phyloP scores from a whole-genome alignment of 2,113 vertebrate genomes.

The Platysteira castanea region DNA sequence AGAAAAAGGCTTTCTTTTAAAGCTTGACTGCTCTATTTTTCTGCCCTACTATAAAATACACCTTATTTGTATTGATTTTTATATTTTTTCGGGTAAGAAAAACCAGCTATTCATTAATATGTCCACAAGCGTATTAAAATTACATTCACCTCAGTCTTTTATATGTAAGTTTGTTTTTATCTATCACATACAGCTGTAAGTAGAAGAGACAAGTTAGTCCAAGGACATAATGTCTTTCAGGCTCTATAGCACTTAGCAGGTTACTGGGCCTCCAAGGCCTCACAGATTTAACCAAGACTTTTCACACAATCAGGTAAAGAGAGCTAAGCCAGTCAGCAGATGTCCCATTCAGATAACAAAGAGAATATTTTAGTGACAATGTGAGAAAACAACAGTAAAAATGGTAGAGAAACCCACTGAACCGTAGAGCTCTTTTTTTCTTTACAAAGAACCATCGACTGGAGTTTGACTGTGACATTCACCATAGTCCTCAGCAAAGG shows the following conservation, averaged over 20 bases:
- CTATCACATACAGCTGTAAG: slow-evolving; percentile 49
- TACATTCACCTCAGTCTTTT: not conserved
- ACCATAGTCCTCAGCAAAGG: slow-evolving; percentile 21
- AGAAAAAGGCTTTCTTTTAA: not conserved
- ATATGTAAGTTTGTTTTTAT: slow-evolving; percentile 25
- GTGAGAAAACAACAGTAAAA: slow-evolving; percentile 92
- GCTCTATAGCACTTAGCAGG: slow-evolving; percentile 85
- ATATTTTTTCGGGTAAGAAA: not conserved
- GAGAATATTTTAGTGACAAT: slow-evolving; percentile 92
- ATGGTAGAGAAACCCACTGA: slow-evolving; percentile 78
- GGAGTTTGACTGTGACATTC: slow-evolving; percentile 33
- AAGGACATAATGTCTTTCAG: slow-evolving; percentile 92
- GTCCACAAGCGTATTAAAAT: not conserved
- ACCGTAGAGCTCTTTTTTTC: slow-evolving; percentile 75
- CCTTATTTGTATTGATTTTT: not conserved
- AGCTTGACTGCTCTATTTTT: not conserved
- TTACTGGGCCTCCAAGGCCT: slow-evolving; percentile 82
- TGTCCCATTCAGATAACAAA: slow-evolving; percentile 82
- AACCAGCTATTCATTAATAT: slow-evolving; percentile 16
- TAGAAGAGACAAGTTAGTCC: slow-evolving; percentile 78
- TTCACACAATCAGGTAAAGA: slow-evolving; percentile 94
- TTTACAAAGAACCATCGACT: not conserved
- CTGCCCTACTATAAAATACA: not conserved
- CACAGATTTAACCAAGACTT: slow-evolving; percentile 87
- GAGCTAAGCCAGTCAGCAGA: slow-evolving; percentile 68